Evolutionary conservation across 92 coral and sea anemone species (phyloP).

Genomic region (Siderastrea radians): DNA sequence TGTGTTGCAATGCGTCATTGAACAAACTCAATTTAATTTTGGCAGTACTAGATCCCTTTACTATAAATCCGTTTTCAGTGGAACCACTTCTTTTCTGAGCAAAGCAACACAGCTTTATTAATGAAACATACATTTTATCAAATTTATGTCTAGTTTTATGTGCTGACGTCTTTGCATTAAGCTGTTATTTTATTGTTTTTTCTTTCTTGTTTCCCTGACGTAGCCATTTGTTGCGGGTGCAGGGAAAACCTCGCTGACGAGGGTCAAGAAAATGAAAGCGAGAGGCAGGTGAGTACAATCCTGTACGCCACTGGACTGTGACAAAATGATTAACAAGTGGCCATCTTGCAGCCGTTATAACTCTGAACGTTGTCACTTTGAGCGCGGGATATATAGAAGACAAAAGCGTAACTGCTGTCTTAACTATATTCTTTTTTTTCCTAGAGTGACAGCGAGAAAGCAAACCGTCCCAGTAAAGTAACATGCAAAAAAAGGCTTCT

Average conservation of each 20-base stretch:
- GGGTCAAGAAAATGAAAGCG: conserved; percentile 3
- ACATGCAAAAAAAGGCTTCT: too few relatives aligned
- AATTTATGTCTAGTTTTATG: background rate
- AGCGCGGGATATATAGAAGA: too few relatives aligned
- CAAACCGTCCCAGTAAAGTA: too few relatives aligned
- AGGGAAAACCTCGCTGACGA: background rate
- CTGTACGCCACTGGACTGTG: conserved; percentile 7
- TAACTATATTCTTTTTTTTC: too few relatives aligned
- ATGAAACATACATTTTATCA: background rate
- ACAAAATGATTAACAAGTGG: background rate
- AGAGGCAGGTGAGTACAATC: conserved; percentile 19
- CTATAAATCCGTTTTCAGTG: background rate
- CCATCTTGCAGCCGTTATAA: too few relatives aligned
- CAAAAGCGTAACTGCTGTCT: too few relatives aligned
- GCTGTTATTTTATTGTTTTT: background rate
- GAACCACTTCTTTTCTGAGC: background rate
- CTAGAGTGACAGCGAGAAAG: too few relatives aligned
- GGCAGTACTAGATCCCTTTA: background rate
- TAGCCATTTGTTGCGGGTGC: background rate
- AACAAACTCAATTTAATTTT: background rate
- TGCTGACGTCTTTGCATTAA: background rate
- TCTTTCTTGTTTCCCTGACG: too few relatives aligned
- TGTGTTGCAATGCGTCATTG: background rate
- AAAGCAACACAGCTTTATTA: too few relatives aligned
- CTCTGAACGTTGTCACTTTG: too few relatives aligned